phyloP scores from a whole-genome alignment of 1,140 invertebrate genomes.

The Anastrepha ludens region DNA sequence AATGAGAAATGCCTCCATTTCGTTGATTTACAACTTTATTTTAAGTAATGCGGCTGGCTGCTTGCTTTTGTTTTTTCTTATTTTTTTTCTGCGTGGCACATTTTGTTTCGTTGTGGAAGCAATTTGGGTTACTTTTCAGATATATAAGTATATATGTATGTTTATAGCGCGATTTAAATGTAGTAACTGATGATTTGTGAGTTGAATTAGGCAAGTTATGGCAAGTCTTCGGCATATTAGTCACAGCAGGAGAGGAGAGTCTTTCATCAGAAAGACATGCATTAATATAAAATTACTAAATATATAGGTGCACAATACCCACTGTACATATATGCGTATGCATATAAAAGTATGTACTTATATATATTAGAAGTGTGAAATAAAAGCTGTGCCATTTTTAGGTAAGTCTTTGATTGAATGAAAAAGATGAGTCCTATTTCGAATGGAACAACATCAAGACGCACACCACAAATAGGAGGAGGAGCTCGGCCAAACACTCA shows the following conservation, averaged over 20 bases:
- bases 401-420: too few species aligned
- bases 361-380: too few species aligned
- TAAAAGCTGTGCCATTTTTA: too few species aligned
- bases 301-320: too few species aligned
- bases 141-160: background rate
- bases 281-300: too few species aligned
- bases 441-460: too few species aligned
- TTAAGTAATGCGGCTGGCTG: slow-evolving; percentile 31
- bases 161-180: background rate
- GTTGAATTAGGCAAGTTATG: slow-evolving; percentile 42
- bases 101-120: background rate
- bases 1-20: slow-evolving; percentile 48
- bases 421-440: too few species aligned
- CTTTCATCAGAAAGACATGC: too few species aligned
- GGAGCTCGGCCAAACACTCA: too few species aligned
- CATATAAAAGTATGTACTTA: too few species aligned
- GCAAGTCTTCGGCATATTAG: background rate
- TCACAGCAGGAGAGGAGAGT: background rate
- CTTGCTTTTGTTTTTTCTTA: slow-evolving; percentile 1
- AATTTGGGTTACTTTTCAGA: slow-evolving; percentile 9
- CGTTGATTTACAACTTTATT: slow-evolving; percentile 53
- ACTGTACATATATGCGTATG: too few species aligned
- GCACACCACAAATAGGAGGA: too few species aligned
- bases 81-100: background rate
- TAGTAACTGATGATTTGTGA: slow-evolving; percentile 39